Percentiles rank a stretch among this genome's conserved stretches.
phyloP scores from a whole-genome alignment of 2,888 invertebrate genomes.

The Electrophaes corylata region DNA sequence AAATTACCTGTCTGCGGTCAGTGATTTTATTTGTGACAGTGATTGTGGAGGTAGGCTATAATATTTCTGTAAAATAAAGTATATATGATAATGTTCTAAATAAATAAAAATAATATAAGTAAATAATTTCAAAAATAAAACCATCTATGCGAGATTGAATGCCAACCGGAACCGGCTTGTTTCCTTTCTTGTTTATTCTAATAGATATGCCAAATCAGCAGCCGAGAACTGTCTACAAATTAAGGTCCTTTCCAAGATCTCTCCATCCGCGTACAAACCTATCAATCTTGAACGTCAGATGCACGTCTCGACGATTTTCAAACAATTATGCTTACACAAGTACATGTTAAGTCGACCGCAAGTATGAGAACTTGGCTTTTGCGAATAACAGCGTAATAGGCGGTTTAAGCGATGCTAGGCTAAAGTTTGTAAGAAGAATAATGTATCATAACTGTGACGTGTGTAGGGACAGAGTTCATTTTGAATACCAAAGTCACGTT shows the following conservation, averaged over 20 bases:
- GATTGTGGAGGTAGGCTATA: too few relatives aligned
- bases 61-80: too few relatives aligned
- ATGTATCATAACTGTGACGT: slow-evolving; percentile 15
- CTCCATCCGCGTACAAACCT: slow-evolving; percentile 53
- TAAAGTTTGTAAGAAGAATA: slow-evolving; percentile 27
- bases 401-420: slow-evolving; percentile 33
- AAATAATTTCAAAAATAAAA: too few relatives aligned
- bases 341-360: slow-evolving; percentile 62
- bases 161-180: too few relatives aligned
- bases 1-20: too few relatives aligned
- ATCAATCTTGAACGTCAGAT: slow-evolving; percentile 75
- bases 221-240: slow-evolving; percentile 8
- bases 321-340: slow-evolving; percentile 77
- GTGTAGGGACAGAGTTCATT: background rate
- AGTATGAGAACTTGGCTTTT: slow-evolving; percentile 44
- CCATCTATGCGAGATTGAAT: too few relatives aligned
- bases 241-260: slow-evolving; percentile 44
- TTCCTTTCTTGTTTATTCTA: too few relatives aligned
- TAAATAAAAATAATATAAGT: too few relatives aligned
- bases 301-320: slow-evolving; percentile 71
- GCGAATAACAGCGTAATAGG: slow-evolving; percentile 33
- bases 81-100: too few relatives aligned
- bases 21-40: too few relatives aligned
- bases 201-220: background rate
- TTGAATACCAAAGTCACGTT: too few relatives aligned